Base-by-base conservation (phyloP, 2,797 vertebrate species). In the Lepus townsendii region DNA sequence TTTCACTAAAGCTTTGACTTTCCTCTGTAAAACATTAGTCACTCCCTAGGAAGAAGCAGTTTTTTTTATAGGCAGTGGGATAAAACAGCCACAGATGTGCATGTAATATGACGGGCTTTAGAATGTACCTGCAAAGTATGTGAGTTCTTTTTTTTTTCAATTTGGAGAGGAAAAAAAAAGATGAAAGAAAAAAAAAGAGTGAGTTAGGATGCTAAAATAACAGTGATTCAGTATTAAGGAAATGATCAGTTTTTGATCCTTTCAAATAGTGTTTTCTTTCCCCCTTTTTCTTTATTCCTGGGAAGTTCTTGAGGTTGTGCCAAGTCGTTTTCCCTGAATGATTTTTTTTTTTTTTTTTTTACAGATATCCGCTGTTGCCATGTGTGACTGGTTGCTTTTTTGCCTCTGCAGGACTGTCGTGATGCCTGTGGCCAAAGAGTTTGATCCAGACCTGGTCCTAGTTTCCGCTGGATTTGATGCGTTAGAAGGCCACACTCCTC, bases 401-500 rank as follows among this genome's bases (percentile, higher is more conserved):
- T 93, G 17, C 77, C 80, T 96, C 17, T 94, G 17, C 97, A 99
- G 98, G 97, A 98, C 98, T 88, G 98, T 99, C 82, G 98, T 99
- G 97, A 98, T 98, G 97, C 98, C 98, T 68, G 98, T 98, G 96
- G 98, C 98, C 95, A 97, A 95, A 9, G 98, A 99, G 96, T 99
- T 98, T 97, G 97, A 98, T 96, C 98, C 98, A 68, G 98, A 99
- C 66, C 92, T 99, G 97, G 98, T 99, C 96, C 96, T 99, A 95
- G 98, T 99, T 95, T 99, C 98, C 17, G 98, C 99, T 8, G 99
- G 99, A 92, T 99, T 99, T 1, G 98, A 99, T 95, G 98, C 98
- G 0, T 97, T 99, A 87, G 98, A 99, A 98, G 99, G 99, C 97
- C 98, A 99, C 0, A 97, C 98, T 92, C 97, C 99, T 97, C 98